These are phyloP conservation scores for Microctonus brassicae DNA, from an alignment of 2,888 invertebrate species.

Conservation along the genomic window DNA sequence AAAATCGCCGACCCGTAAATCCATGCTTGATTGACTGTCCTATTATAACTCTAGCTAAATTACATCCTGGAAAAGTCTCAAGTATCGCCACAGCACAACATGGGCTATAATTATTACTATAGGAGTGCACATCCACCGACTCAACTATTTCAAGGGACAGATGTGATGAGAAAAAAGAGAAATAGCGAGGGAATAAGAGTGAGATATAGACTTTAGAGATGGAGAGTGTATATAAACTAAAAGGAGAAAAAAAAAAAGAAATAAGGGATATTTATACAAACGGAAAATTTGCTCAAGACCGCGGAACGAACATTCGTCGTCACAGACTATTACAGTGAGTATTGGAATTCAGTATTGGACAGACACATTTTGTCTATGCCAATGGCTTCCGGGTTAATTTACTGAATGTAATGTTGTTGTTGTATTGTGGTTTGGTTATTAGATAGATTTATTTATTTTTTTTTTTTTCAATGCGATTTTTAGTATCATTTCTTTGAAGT, in stretches of 20 bases:
- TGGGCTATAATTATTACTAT: conserved; percentile 19
- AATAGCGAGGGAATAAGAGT: too few species aligned
- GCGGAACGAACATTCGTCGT: background rate
- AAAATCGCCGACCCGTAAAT: conserved; percentile 30
- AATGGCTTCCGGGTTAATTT: background rate
- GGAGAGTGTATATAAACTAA: background rate
- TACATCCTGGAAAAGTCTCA: conserved; percentile 2
- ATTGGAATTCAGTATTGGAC: conserved; percentile 7
- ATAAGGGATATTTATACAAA: background rate
- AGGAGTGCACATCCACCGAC: conserved; percentile 17
- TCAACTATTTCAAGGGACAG: background rate
- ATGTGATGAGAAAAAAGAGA: background rate
- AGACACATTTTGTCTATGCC: background rate
- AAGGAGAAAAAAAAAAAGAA: background rate
- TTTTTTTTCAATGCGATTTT: background rate
- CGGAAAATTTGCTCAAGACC: background rate
- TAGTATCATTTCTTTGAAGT: background rate
- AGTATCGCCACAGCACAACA: background rate
- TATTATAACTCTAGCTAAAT: conserved; percentile 24
- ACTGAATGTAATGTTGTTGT: background rate
- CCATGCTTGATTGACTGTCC: conserved; percentile 29
- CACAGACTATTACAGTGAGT: background rate
- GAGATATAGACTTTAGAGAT: background rate
- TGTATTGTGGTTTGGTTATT: background rate
- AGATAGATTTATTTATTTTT: background rate